Evolutionary conservation across 2,113 vertebrate genomes (phyloP).

Genomic region (Seriola dumerili): DNA sequence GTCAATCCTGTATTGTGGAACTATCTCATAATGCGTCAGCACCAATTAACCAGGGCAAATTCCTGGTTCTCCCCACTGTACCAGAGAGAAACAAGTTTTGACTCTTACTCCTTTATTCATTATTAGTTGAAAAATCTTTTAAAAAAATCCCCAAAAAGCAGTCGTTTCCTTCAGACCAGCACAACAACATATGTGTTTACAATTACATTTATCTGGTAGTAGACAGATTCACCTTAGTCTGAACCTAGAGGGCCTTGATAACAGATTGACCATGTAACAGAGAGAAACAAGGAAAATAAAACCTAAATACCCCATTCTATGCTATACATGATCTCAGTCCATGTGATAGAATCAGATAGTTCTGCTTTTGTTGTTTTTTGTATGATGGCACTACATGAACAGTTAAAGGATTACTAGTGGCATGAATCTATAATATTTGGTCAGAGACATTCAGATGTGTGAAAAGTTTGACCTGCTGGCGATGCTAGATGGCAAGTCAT

Average conservation of each 20-base stretch:
- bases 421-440: too few relatives aligned
- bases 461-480: too few relatives aligned
- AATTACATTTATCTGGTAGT: neutral
- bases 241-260: neutral
- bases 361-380: neutral
- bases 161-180: neutral
- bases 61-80: neutral
- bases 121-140: neutral
- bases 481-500: too few relatives aligned
- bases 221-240: neutral
- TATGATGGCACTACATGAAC: too few relatives aligned
- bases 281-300: neutral
- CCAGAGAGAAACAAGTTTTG: neutral
- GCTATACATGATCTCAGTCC: neutral
- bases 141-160: neutral
- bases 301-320: neutral
- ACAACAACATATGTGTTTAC: neutral
- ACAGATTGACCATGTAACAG: too few relatives aligned
- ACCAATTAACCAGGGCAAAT: conserved; percentile 33
- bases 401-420: too few relatives aligned
- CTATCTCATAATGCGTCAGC: neutral
- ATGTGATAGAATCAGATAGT: neutral
- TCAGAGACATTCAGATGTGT: too few relatives aligned
- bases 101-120: neutral
- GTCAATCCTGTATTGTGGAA: conserved; percentile 25